Evolutionary conservation across 1,140 invertebrate genomes (phyloP).

Genomic region (Arctopsyche grandis): DNA sequence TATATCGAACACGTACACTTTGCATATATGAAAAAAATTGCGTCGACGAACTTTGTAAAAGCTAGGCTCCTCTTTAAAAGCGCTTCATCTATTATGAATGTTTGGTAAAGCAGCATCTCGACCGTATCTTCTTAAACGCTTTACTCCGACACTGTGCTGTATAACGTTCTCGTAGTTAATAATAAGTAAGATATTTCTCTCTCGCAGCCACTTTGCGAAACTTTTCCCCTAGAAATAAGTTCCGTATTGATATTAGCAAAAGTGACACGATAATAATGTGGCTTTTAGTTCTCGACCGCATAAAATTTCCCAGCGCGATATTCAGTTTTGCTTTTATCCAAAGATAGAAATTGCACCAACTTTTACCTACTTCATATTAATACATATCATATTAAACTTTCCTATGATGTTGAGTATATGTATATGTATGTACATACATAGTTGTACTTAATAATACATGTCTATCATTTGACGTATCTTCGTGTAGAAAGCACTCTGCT

Average conservation of each 20-base stretch:
- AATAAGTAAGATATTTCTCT: slow-evolving; percentile 38
- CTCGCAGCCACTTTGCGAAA: slow-evolving; percentile 8
- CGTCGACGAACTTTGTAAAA: slow-evolving; percentile 30
- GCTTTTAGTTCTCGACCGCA: slow-evolving; percentile 32
- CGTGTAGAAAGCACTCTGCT: too few species aligned
- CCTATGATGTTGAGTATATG: too few species aligned
- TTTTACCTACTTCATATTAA: too few species aligned
- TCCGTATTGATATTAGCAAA: slow-evolving; percentile 43
- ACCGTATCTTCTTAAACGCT: slow-evolving; percentile 49
- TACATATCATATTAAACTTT: neutral
- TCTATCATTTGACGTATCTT: too few species aligned
- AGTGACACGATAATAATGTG: slow-evolving; percentile 39
- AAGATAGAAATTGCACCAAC: neutral
- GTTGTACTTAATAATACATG: too few species aligned
- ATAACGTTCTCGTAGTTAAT: slow-evolving; percentile 42
- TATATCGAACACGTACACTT: neutral
- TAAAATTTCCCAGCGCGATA: slow-evolving; percentile 4
- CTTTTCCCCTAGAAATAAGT: slow-evolving; percentile 23
- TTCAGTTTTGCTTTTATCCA: slow-evolving; percentile 1
- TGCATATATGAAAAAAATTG: slow-evolving; percentile 16
- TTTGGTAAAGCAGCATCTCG: slow-evolving; percentile 34
- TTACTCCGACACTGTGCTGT: slow-evolving; percentile 34
- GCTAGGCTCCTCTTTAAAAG: slow-evolving; percentile 45
- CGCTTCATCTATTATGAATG: slow-evolving; percentile 52
- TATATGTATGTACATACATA: too few species aligned